phyloP scores from a whole-genome alignment of 2,113 vertebrate genomes.

The Elephantulus edwardii region DNA sequence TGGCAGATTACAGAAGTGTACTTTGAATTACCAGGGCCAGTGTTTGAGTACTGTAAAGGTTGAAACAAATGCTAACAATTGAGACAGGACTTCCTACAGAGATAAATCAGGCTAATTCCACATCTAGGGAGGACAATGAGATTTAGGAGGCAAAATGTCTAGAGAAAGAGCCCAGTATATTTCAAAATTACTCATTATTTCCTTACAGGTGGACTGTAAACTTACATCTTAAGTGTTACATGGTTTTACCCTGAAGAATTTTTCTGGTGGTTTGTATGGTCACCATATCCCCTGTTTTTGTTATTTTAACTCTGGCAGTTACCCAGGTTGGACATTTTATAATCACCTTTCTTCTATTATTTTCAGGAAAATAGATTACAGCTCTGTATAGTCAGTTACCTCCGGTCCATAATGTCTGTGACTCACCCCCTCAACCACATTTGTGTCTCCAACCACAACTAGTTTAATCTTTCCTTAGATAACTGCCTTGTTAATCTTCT shows the following conservation, averaged over 20 bases:
- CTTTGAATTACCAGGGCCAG: not conserved
- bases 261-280: not conserved
- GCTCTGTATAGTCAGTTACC: not conserved
- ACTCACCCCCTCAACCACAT: not conserved
- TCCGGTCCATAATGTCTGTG: not conserved
- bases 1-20: not conserved
- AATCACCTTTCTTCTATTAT: not conserved
- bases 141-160: not conserved
- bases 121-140: not conserved
- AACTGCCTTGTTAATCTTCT: not conserved
- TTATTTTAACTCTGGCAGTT: not conserved
- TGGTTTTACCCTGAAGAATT: not conserved
- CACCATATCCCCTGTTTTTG: not conserved
- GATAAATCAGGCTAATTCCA: not conserved
- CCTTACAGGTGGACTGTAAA: not conserved
- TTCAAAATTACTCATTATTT: not conserved
- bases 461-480: not conserved
- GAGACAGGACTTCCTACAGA: not conserved
- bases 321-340: not conserved
- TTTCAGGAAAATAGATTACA: not conserved
- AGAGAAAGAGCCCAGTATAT: not conserved
- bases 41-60: not conserved
- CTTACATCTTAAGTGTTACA: not conserved
- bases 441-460: not conserved
- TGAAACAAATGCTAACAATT: not conserved